Evolutionary conservation across 2,888 invertebrate genomes (phyloP).

Genomic region (Syritta pipiens): DNA sequence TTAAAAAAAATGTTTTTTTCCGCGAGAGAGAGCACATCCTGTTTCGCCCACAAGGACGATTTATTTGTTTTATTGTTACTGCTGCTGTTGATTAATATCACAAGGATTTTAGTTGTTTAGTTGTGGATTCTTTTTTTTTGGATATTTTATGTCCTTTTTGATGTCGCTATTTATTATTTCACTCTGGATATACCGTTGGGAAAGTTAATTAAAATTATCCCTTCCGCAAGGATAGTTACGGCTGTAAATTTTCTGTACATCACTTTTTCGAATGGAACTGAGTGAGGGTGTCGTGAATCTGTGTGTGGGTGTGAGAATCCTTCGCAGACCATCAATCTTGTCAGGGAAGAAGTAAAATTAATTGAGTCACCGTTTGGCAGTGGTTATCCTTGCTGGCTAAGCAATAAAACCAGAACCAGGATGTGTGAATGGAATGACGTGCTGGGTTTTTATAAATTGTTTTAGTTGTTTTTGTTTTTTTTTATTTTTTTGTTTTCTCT

Average conservation of each 20-base stretch:
- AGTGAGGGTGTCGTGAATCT: too few species aligned
- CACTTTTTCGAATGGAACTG: too few species aligned
- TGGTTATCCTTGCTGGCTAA: conserved; percentile 16
- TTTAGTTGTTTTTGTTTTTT: conserved; percentile 1
- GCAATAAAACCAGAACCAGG: conserved; percentile 38
- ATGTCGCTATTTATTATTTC: conserved; percentile 27
- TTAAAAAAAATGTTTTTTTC: conserved; percentile 20
- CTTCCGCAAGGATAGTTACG: conserved; percentile 24
- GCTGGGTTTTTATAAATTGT: conserved; percentile 53
- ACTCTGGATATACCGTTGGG: conserved; percentile 5
- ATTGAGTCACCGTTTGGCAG: conserved; percentile 59
- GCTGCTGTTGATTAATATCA: conserved; percentile 47
- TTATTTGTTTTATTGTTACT: too few species aligned
- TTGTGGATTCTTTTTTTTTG: not conserved
- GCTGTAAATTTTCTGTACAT: conserved; percentile 30
- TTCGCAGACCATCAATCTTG: conserved; percentile 59
- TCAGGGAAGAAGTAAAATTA: conserved; percentile 49
- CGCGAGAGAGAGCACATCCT: not conserved
- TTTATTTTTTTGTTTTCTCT: too few species aligned
- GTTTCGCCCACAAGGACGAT: not conserved
- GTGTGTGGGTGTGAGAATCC: too few species aligned
- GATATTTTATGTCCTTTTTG: not conserved
- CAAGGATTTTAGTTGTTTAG: conserved; percentile 1
- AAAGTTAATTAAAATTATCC: conserved; percentile 66
- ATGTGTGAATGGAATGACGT: conserved; percentile 57